phyloP scores from a whole-genome alignment of 1,140 invertebrate genomes.

The Drosophila asahinai region DNA sequence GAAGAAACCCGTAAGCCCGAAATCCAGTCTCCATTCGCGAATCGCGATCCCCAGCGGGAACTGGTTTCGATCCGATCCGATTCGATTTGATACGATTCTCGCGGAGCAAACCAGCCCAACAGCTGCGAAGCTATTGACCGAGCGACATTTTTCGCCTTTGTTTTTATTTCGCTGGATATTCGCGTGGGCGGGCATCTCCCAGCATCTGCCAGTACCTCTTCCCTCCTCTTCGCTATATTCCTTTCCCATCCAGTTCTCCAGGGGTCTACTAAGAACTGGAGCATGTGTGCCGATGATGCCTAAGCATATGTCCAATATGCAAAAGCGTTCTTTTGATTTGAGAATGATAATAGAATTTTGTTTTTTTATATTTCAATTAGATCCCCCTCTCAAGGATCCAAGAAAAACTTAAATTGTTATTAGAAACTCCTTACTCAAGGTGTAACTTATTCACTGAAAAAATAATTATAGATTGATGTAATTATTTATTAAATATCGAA shows the following conservation, averaged over 20 bases:
- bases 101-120: constrained; percentile 44
- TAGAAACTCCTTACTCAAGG: neutral
- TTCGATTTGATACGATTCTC: constrained; percentile 25
- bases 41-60: constrained; percentile 38
- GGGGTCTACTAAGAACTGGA: neutral
- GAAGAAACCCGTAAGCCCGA: constrained; percentile 37
- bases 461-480: neutral
- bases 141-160: constrained; percentile 64
- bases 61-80: constrained; percentile 59
- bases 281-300: constrained; percentile 2
- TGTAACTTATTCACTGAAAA: neutral
- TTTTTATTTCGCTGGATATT: constrained; percentile 35
- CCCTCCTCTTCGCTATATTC: neutral
- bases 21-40: constrained; percentile 38
- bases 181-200: constrained; percentile 37
- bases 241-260: neutral
- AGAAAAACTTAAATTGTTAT: neutral
- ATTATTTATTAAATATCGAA: neutral
- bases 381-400: no score
- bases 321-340: neutral
- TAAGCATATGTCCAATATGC: neutral
- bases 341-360: neutral
- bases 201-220: constrained; percentile 2
- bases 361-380: no score
- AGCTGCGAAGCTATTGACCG: constrained; percentile 81